Evolutionary conservation across 2,888 invertebrate species (phyloP).

Genomic region (Tetragonula carbonaria): DNA sequence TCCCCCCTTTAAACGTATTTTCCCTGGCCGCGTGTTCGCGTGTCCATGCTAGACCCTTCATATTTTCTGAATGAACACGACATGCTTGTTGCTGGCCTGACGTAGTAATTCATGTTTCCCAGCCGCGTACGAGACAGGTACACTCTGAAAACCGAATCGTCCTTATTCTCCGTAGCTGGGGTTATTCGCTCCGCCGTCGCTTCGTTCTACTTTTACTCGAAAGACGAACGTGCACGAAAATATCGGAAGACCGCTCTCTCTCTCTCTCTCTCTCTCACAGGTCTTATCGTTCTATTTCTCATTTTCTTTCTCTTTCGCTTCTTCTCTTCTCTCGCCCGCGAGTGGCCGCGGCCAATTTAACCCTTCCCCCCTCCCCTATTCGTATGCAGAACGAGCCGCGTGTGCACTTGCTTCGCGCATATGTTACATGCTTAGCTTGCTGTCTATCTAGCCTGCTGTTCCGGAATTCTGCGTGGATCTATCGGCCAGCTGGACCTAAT

Average conservation of each 20-base stretch:
- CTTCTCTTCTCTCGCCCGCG: not conserved
- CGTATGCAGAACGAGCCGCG: slow-evolving; percentile 39
- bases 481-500: slow-evolving; percentile 71
- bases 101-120: slow-evolving; percentile 49
- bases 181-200: not conserved
- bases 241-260: not conserved
- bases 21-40: slow-evolving; percentile 47
- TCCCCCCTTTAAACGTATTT: slow-evolving; percentile 27
- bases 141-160: slow-evolving; percentile 32
- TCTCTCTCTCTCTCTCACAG: too few species aligned
- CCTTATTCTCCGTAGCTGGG: not conserved
- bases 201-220: slow-evolving; percentile 9
- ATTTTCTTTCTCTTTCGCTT: too few species aligned
- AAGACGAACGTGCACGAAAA: slow-evolving; percentile 12
- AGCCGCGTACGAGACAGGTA: slow-evolving; percentile 12
- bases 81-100: slow-evolving; percentile 31
- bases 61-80: slow-evolving; percentile 59
- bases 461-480: slow-evolving; percentile 70
- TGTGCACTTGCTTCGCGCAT: slow-evolving; percentile 50
- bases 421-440: slow-evolving; percentile 68
- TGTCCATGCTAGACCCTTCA: slow-evolving; percentile 49
- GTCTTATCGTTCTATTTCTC: too few species aligned
- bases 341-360: slow-evolving; percentile 16
- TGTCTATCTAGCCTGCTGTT: slow-evolving; percentile 65
- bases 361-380: slow-evolving; percentile 7